These are phyloP conservation scores for Uloborus diversus DNA, from an alignment of 1,140 invertebrate genomes.

Conservation along the genomic window DNA sequence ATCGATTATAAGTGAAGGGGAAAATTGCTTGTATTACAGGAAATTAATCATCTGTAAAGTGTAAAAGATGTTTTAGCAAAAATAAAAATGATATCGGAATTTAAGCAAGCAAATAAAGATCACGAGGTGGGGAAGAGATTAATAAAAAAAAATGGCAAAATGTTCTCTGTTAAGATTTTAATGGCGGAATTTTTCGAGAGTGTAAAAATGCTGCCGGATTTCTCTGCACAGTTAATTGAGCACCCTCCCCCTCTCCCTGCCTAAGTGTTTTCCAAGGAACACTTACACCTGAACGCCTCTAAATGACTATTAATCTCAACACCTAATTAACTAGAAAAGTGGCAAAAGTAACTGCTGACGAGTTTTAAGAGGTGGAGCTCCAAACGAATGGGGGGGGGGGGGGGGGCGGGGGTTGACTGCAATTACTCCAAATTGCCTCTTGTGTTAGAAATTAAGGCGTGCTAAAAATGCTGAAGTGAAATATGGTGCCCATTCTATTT, in stretches of 20 bases:
- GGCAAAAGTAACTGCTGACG: no score
- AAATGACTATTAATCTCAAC: slow-evolving; percentile 52
- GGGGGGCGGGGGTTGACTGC: slow-evolving; percentile 12
- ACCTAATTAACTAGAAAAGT: slow-evolving; percentile 53
- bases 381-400: not conserved
- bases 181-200: slow-evolving; percentile 13
- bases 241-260: not conserved
- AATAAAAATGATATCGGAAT: slow-evolving; percentile 11
- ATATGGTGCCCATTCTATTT: no score
- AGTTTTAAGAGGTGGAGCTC: no score
- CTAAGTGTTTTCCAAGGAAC: slow-evolving; percentile 40
- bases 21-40: slow-evolving; percentile 30
- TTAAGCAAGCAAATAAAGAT: not conserved
- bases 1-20: slow-evolving; percentile 5
- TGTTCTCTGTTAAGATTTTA: slow-evolving; percentile 11
- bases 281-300: slow-evolving; percentile 48
- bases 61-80: slow-evolving; percentile 26
- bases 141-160: not conserved
- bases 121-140: not conserved
- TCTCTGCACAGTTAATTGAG: slow-evolving; percentile 19
- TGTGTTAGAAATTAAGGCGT: not conserved
- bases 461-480: not conserved
- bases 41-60: slow-evolving; percentile 37
- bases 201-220: not conserved
- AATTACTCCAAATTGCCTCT: slow-evolving; percentile 35